phyloP scores from a whole-genome alignment of 1,140 invertebrate species.

The Drosophila parabipectinata region DNA sequence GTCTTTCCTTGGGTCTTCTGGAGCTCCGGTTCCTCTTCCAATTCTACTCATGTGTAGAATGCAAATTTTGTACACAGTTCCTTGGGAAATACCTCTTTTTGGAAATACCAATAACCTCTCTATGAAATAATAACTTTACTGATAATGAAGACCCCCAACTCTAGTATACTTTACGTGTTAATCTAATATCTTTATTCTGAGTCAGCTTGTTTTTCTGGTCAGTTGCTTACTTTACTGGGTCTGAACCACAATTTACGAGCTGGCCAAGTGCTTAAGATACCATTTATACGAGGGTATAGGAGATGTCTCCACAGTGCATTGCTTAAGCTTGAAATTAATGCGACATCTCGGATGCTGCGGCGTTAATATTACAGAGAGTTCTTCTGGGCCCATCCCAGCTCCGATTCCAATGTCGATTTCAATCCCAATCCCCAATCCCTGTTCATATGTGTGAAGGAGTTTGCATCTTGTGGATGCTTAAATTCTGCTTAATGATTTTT shows the following conservation, averaged over 20 bases:
- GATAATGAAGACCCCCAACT: background rate
- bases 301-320: slow-evolving; percentile 19
- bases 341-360: slow-evolving; percentile 47
- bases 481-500: slow-evolving; percentile 79
- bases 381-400: slow-evolving; percentile 30
- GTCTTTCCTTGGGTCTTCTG: slow-evolving; percentile 32
- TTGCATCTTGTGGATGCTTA: slow-evolving; percentile 54
- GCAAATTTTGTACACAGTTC: slow-evolving; percentile 47
- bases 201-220: slow-evolving; percentile 24
- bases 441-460: slow-evolving; percentile 48
- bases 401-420: background rate
- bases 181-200: slow-evolving; percentile 20
- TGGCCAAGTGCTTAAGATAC: slow-evolving; percentile 62
- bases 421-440: slow-evolving; percentile 11
- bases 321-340: slow-evolving; percentile 73
- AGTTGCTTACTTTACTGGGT: background rate
- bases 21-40: slow-evolving; percentile 19
- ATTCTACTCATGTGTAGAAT: slow-evolving; percentile 56
- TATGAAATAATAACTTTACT: slow-evolving; percentile 2
- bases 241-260: slow-evolving; percentile 55
- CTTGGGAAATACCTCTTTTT: background rate
- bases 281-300: slow-evolving; percentile 43
- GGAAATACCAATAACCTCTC: background rate
- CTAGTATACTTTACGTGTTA: slow-evolving; percentile 10
- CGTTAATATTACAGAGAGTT: slow-evolving; percentile 42